These are phyloP conservation scores for Cinclus cinclus DNA, from an alignment of 2,113 vertebrate species.

Conservation along the genomic window DNA sequence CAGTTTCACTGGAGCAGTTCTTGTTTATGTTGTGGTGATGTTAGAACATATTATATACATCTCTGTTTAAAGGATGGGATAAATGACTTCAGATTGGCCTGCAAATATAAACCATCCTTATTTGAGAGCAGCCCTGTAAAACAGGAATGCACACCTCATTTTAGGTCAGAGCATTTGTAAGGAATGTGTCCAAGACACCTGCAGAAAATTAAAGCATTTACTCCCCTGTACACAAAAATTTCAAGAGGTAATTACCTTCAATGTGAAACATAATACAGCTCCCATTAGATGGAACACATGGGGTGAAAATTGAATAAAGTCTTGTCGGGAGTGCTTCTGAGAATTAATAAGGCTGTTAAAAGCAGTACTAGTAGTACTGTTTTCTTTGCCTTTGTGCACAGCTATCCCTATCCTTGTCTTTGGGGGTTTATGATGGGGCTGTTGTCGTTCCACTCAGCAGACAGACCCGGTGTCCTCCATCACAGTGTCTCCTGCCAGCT, in stretches of 20 bases:
- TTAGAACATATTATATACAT: not conserved
- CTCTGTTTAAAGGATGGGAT: not conserved
- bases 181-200: conserved; percentile 71
- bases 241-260: conserved; percentile 73
- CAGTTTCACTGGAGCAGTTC: not conserved
- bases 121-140: conserved; percentile 25
- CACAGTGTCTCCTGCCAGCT: conserved; percentile 41
- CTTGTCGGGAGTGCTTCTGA: conserved; percentile 39
- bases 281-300: conserved; percentile 64
- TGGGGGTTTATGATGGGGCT: conserved; percentile 14
- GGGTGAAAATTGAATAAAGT: conserved; percentile 61
- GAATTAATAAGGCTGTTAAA: conserved; percentile 55
- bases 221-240: conserved; percentile 64
- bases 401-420: conserved; percentile 1
- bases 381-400: conserved; percentile 18
- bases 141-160: conserved; percentile 62
- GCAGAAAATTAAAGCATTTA: conserved; percentile 74
- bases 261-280: conserved; percentile 65
- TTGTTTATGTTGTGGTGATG: not conserved
- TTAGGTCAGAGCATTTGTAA: conserved; percentile 47
- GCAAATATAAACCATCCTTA: conserved; percentile 21
- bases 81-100: conserved; percentile 11
- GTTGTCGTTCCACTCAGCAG: not conserved
- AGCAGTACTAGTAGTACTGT: conserved; percentile 4
- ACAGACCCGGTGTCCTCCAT: conserved; percentile 17